Conservation (phyloP, 2,797 vertebrate genomes). For the Artibeus jamaicensis region DNA sequence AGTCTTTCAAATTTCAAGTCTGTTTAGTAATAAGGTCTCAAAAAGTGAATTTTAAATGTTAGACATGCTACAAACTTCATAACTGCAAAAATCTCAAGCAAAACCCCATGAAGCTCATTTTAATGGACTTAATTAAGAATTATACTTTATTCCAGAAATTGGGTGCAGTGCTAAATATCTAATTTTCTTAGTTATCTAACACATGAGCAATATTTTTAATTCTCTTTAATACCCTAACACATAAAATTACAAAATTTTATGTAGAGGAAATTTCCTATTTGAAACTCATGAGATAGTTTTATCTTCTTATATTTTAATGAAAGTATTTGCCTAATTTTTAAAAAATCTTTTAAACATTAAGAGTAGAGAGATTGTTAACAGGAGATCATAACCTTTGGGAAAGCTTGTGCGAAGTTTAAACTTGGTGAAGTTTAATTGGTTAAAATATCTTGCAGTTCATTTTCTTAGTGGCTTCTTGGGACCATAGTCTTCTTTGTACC, state of each 20-base stretch:
- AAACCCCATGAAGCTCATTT: not conserved
- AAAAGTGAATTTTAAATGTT: not conserved
- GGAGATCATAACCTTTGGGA: not conserved
- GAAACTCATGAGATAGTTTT: not conserved
- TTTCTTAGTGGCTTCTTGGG: not conserved
- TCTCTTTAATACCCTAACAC: not conserved
- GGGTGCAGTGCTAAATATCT: not conserved
- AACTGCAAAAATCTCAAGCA: not conserved
- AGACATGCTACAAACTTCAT: not conserved
- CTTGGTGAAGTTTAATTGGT: not conserved
- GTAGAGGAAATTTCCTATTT: not conserved
- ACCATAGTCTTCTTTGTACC: not conserved
- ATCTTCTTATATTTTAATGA: not conserved
- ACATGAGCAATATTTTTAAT: not conserved
- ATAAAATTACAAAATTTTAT: not conserved
- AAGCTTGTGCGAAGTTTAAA: not conserved
- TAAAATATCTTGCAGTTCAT: conserved; percentile 5
- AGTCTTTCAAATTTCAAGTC: not conserved
- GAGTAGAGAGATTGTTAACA: not conserved
- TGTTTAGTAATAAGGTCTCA: not conserved
- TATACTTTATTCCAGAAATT: not conserved
- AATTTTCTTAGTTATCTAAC: not conserved
- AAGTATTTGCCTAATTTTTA: not conserved
- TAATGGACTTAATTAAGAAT: not conserved
- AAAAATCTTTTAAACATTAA: conserved; percentile 5